Conservation (phyloP, 2,797 vertebrate species). For the Brachyalestes nurse region DNA sequence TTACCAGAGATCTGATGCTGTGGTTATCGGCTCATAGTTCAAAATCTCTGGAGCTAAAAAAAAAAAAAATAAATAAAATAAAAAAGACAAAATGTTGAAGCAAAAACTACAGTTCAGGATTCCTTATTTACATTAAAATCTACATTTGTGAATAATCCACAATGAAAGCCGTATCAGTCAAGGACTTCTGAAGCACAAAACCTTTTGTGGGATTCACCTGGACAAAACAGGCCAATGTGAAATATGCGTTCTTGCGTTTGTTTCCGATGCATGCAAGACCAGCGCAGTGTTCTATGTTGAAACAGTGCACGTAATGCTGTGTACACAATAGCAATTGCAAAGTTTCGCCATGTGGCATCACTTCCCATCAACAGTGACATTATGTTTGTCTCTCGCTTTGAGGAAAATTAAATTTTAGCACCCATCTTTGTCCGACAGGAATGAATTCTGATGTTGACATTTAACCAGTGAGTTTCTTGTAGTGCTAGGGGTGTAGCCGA, state of each 20-base stretch:
- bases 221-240: too few relatives aligned
- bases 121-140: too few relatives aligned
- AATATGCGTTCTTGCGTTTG: too few relatives aligned
- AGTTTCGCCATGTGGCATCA: not conserved
- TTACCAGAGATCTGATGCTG: conserved; percentile 95
- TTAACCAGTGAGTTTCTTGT: too few relatives aligned
- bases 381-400: not conserved
- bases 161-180: too few relatives aligned
- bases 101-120: not conserved
- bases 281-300: not conserved
- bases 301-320: not conserved
- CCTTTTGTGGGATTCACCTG: too few relatives aligned
- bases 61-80: too few relatives aligned
- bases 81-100: not conserved
- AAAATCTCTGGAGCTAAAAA: conserved; percentile 92
- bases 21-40: conserved; percentile 96
- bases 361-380: not conserved
- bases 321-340: not conserved
- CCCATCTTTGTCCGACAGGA: not conserved
- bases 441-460: too few relatives aligned
- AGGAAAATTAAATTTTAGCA: not conserved
- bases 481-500: too few relatives aligned
- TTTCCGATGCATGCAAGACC: too few relatives aligned
- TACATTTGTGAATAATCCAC: too few relatives aligned
- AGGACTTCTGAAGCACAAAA: too few relatives aligned